Percentiles rank a stretch among this genome's conserved stretches.
phyloP scores from a whole-genome alignment of 1,140 invertebrate species.

The Drosophila tristis region DNA sequence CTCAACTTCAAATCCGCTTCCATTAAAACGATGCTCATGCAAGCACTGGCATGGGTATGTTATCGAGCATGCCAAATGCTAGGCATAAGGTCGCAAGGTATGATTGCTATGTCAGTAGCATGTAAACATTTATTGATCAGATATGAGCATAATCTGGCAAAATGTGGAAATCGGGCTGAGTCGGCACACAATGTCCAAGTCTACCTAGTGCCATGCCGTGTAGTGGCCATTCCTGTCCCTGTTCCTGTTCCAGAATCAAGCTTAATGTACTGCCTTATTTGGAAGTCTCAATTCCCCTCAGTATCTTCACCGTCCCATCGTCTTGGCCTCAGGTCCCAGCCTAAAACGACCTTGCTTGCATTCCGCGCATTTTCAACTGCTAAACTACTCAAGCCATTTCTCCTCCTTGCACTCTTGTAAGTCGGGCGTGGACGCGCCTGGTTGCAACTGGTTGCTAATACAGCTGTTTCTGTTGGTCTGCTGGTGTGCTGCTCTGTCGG shows the following conservation, averaged over 20 bases:
- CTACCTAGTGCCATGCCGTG: background rate
- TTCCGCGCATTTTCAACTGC: conserved; percentile 65
- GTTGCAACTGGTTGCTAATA: conserved; percentile 50
- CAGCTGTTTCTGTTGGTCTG: conserved; percentile 13
- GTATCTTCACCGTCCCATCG: no score
- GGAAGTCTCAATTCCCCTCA: no score
- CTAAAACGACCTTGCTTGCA: conserved; percentile 64
- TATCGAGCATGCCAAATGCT: conserved; percentile 43
- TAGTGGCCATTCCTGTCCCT: no score
- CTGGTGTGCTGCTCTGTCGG: background rate
- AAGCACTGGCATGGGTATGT: conserved; percentile 18
- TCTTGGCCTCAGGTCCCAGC: conserved; percentile 1
- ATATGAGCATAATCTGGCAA: conserved; percentile 42
- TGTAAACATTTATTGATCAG: conserved; percentile 68
- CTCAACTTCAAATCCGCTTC: conserved; percentile 3
- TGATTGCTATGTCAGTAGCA: conserved; percentile 49
- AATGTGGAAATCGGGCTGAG: conserved; percentile 1
- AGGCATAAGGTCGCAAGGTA: conserved; percentile 41
- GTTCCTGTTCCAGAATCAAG: no score
- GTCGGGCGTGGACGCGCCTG: conserved; percentile 42
- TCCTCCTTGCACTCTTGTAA: conserved; percentile 55
- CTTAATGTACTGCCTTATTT: no score
- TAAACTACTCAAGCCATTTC: conserved; percentile 59
- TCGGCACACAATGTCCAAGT: conserved; percentile 21
- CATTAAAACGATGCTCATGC: conserved; percentile 42